Evolutionary conservation across 2,797 vertebrate species (phyloP), one percentile per base, ranked within the genome.

Genomic region (Siniperca undulata): DNA sequence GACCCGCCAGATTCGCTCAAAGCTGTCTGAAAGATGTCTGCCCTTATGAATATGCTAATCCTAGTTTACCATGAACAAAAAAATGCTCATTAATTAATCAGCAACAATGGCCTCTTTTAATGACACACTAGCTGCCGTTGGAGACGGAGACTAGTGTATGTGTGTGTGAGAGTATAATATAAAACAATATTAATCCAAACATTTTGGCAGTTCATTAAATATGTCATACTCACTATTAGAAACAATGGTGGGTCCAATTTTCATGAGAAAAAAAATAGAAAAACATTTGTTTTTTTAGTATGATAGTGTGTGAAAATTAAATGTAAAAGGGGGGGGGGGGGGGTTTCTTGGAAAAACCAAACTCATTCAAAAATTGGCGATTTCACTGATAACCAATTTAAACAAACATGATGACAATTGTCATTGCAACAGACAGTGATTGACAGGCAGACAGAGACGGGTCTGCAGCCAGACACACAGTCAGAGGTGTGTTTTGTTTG

Each of bases 11-110:
- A 93, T 94, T 94, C 89, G 86, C 84, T 91, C 88, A 95, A 96
- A 95, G 94, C 95, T 95, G 94, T 95, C 92, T 93, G 92, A 96
- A 96, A 96, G 94, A 95, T 95, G 95, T 92, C 93, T 85, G 81
- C 82, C 91, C 95, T 96, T 94, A 96, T 96, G 95, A 96, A 96
- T 96, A 96, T 96, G 96, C 91, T 95, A 96, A 96, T 96, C 94
- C 90, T 65, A 87, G 91, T 94, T 95, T 94, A 94, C 92, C 88
- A 89, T 89, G 82, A 88, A 92, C 86, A 87, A 86, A 83, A 92
- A 86, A 86, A 82, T 56, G 74, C 93, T 95, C 92, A 91, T 95
- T 96, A 96, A 96, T 96, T 95, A 96, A 95, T 94, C 89, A 90
- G 77, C 78, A 90, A 95, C 95, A 96, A 95, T 95, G 89, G 90